Base-by-base conservation (phyloP, 2,888 invertebrate genomes). In the Podabrus alpinus region DNA sequence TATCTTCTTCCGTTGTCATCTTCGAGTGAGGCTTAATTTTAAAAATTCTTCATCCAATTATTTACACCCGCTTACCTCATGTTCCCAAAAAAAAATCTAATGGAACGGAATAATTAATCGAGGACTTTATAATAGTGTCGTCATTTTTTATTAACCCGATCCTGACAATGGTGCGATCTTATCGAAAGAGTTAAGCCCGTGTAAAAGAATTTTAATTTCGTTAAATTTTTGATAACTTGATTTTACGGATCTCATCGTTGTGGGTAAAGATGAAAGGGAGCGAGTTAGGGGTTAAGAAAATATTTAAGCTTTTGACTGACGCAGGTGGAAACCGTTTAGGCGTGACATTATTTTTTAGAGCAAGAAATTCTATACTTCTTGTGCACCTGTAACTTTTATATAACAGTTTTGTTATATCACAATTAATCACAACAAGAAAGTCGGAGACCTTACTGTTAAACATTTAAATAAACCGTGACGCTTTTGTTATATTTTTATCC, bases 311-410 rank as follows among this genome's bases (percentile, higher is more conserved):
- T 68, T 74, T 66, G 71, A 73, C 68, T 71, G 71, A 66, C 71
- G 71, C 77, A 78, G 77, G 77, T 78, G 73, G 69, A 74, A 78
- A 59, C 61, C 70, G 68, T 76, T 76, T 74, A 70, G 21, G 69
- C 68, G 72, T 76, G 77, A 78, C 76, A 71, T 73, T 71, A 73
- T 45, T 45, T 45, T 45, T 45, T 45, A 73, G 73, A 72, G 29
- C 61, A 72, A 61, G 72, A 72, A 72, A 72, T 62, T 64, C 68
- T 68, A 72, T 68, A 72, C 72, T 72, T 62, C 60, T 29, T 45
- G 61, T 61, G 61, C 72, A 72, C 72, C 72, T 72, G 72, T 72
- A 68, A 45, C 61, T 45, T 25, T 29, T 67, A 16, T 45, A 16
- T 24, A 19, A 66, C 66, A 71, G 66, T 60, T 60, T 15, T 71